Conservation (phyloP, 2,113 vertebrate genomes). For the Notothenia rossii region DNA sequence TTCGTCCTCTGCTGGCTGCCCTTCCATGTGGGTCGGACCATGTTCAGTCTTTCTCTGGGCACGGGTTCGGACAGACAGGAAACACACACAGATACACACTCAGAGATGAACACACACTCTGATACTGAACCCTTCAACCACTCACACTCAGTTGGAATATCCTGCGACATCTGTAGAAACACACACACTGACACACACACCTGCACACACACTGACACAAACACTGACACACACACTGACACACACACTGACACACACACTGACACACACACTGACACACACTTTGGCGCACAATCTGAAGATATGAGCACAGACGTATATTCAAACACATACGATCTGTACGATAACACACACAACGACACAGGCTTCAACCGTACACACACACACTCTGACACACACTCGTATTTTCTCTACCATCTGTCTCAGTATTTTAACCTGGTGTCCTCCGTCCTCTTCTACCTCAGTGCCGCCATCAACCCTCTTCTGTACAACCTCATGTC, state of each 20-base stretch:
- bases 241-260: too few relatives aligned
- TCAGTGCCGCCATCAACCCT: constrained; percentile 85
- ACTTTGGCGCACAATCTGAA: not conserved
- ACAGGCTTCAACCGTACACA: constrained; percentile 3
- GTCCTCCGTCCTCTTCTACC: constrained; percentile 85
- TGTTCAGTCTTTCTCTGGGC: constrained; percentile 78
- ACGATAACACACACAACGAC: not conserved
- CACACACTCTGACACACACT: constrained; percentile 22
- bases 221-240: too few relatives aligned
- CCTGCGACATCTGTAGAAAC: constrained; percentile 5
- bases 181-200: not conserved
- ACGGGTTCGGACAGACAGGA: constrained; percentile 41
- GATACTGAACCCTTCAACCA: not conserved
- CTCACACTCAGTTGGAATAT: not conserved
- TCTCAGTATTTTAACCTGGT: constrained; percentile 86
- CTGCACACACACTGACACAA: too few relatives aligned
- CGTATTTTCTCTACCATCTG: constrained; percentile 77
- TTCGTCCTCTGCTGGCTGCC: constrained; percentile 87
- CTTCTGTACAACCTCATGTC: constrained; percentile 88
- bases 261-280: not conserved
- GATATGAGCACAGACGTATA: too few relatives aligned
- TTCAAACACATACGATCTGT: not conserved
- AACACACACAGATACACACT: constrained; percentile 2
- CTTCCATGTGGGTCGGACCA: constrained; percentile 85
- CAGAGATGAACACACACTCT: not conserved